Evolutionary conservation across 2,888 invertebrate genomes (phyloP).

Genomic region (Antheraea assamensis): DNA sequence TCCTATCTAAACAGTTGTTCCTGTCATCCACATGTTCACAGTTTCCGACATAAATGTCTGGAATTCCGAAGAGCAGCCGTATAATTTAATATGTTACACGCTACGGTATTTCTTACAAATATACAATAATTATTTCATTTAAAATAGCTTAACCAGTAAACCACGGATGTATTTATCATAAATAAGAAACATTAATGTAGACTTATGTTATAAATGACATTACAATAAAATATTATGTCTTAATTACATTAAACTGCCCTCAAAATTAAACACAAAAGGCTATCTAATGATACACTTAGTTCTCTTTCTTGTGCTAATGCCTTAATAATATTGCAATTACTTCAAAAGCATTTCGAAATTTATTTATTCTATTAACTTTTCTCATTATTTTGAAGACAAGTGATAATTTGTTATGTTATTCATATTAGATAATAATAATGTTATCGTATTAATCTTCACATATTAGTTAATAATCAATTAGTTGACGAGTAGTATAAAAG

Average conservation of each 20-base stretch:
- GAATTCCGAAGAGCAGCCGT: slow-evolving; percentile 21
- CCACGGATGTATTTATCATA: not conserved
- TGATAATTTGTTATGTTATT: too few species aligned
- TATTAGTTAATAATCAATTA: too few species aligned
- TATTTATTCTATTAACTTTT: too few species aligned
- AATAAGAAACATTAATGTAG: not conserved
- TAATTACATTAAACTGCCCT: not conserved
- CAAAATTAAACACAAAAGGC: not conserved
- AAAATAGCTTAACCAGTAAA: not conserved
- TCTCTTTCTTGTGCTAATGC: not conserved
- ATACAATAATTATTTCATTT: not conserved
- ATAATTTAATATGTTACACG: not conserved
- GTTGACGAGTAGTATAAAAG: too few species aligned
- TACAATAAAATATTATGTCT: not conserved
- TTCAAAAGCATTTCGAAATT: too few species aligned
- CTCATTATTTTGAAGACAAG: too few species aligned
- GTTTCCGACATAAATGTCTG: slow-evolving; percentile 31
- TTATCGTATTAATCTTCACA: too few species aligned
- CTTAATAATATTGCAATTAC: not conserved
- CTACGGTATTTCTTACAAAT: slow-evolving; percentile 4
- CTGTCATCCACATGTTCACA: slow-evolving; percentile 38
- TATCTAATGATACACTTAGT: not conserved
- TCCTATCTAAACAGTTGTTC: slow-evolving; percentile 66
- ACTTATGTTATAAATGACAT: not conserved
- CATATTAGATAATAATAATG: too few species aligned